A percentile compares a stretch with the other conserved stretches of the same genome.
These are phyloP conservation scores for Thaumetopoea pityocampa DNA, from an alignment of 1,140 invertebrate genomes.

Conservation along the genomic window DNA sequence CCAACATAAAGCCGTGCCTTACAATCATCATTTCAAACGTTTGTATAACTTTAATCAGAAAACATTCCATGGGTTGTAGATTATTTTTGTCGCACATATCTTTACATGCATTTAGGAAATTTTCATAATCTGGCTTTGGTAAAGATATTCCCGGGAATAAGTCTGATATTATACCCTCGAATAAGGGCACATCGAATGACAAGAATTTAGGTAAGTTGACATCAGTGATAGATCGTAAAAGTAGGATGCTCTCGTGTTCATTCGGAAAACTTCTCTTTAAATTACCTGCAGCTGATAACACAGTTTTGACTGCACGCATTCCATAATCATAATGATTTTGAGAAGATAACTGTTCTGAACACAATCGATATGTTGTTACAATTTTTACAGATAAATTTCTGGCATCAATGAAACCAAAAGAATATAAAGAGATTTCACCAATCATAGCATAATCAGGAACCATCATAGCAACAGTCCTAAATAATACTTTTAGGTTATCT, in stretches of 20 bases:
- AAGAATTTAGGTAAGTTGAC: conserved; percentile 96
- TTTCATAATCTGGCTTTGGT: conserved; percentile 84
- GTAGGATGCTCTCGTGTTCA: conserved; percentile 85
- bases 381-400: conserved; percentile 92
- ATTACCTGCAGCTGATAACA: conserved; percentile 88
- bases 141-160: conserved; percentile 89
- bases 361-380: conserved; percentile 93
- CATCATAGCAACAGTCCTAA: conserved; percentile 95
- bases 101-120: conserved; percentile 77
- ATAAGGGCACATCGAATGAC: conserved; percentile 91
- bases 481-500: conserved; percentile 92
- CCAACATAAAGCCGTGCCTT: conserved; percentile 95
- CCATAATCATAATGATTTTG: conserved; percentile 97
- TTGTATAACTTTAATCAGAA: conserved; percentile 88
- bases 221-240: conserved; percentile 91
- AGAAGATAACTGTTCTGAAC: conserved; percentile 93
- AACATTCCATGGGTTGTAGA: conserved; percentile 83
- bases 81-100: conserved; percentile 79
- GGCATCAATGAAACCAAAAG: conserved; percentile 94
- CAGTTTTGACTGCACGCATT: conserved; percentile 87
- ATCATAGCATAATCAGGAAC: conserved; percentile 95
- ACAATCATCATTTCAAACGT: conserved; percentile 96
- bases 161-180: conserved; percentile 94
- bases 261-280: conserved; percentile 90
- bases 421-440: conserved; percentile 94